Percentiles rank a stretch among this genome's conserved stretches.
Evolutionary conservation across 2,797 vertebrate species (phyloP).

Genomic region (Lagorchestes hirsutus): DNA sequence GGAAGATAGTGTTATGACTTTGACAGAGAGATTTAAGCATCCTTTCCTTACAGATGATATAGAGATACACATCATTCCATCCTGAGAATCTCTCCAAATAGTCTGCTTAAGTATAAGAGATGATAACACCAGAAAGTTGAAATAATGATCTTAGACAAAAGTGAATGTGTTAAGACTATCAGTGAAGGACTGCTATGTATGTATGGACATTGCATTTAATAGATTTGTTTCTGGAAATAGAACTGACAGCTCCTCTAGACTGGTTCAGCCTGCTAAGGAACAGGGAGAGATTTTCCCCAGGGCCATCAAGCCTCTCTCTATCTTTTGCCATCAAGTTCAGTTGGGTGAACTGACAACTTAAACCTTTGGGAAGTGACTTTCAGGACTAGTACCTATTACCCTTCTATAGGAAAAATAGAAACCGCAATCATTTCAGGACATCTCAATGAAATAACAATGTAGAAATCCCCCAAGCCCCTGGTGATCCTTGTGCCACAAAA

Average conservation of each 20-base stretch:
- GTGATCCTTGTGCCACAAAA: background rate
- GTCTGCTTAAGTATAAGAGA: background rate
- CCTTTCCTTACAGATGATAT: background rate
- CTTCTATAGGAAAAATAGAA: background rate
- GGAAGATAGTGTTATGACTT: background rate
- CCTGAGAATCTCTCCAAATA: background rate
- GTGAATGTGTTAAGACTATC: background rate
- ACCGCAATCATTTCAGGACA: background rate
- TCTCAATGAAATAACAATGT: background rate
- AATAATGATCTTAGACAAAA: background rate
- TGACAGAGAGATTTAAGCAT: background rate
- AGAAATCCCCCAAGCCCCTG: background rate
- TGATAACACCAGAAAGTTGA: background rate
- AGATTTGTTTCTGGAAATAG: background rate
- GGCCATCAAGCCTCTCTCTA: background rate
- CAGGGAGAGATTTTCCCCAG: background rate
- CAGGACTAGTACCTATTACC: background rate
- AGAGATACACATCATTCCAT: background rate
- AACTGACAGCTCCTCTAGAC: background rate
- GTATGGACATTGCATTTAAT: background rate
- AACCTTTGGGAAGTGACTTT: background rate
- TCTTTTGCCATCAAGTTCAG: background rate
- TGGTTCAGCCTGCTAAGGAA: background rate
- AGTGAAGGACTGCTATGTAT: background rate
- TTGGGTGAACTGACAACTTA: background rate